Evolutionary conservation across 2,113 vertebrate species (phyloP).

Genomic region (Stomatorhinus ivindoensis): DNA sequence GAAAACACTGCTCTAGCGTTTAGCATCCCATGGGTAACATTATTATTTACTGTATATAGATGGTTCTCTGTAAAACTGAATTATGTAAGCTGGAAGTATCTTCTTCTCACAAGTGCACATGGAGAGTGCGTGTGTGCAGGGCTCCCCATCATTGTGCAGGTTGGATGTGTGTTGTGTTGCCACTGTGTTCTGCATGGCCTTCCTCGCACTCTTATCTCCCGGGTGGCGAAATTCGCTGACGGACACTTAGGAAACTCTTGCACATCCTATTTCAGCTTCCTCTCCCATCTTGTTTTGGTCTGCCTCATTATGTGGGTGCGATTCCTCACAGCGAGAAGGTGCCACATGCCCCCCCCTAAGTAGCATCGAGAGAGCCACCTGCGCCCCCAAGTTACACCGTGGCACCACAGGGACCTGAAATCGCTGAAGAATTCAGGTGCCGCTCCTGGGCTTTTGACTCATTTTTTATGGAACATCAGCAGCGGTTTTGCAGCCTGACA

Average conservation of each 20-base stretch:
- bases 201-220: conserved; percentile 18
- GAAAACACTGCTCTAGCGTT: background rate
- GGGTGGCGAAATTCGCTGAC: conserved; percentile 20
- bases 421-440: background rate
- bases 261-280: conserved; percentile 29
- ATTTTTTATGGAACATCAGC: background rate
- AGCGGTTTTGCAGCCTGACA: background rate
- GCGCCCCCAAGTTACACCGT: background rate
- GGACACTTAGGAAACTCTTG: conserved; percentile 26
- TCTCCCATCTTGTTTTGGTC: conserved; percentile 14
- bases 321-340: background rate
- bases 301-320: background rate
- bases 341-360: background rate
- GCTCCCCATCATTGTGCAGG: background rate
- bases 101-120: background rate
- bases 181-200: background rate
- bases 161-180: background rate
- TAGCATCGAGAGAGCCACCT: background rate
- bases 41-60: background rate
- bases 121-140: background rate
- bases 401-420: background rate
- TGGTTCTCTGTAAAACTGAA: background rate
- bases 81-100: background rate
- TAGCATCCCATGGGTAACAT: background rate
- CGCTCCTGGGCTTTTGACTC: background rate